These are phyloP conservation scores for Aphodius sticticus DNA, from an alignment of 2,888 invertebrate species.

Conservation along the genomic window DNA sequence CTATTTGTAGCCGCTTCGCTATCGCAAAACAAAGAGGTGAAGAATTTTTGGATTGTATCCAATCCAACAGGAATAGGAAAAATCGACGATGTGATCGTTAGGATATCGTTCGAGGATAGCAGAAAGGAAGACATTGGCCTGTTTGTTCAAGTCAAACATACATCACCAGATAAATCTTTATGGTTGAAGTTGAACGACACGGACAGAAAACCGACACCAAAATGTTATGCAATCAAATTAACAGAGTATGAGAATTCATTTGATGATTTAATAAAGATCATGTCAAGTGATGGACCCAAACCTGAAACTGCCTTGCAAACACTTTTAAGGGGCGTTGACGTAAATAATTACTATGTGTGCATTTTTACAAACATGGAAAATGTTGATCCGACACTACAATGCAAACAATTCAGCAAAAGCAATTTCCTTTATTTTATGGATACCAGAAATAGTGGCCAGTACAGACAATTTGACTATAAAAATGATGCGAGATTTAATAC, in stretches of 20 bases:
- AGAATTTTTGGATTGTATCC: not conserved
- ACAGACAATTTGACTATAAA: not conserved
- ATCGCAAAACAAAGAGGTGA: not conserved
- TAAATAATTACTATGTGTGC: not conserved
- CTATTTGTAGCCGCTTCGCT: not conserved
- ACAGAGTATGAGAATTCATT: too few species aligned
- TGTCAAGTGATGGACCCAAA: too few species aligned
- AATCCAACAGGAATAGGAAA: not conserved
- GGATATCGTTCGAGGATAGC: not conserved
- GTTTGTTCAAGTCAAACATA: not conserved
- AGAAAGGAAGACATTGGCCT: not conserved
- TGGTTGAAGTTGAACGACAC: not conserved
- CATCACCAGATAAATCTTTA: not conserved
- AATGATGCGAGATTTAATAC: not conserved
- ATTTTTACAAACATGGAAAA: not conserved
- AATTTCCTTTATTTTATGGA: not conserved
- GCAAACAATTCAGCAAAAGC: not conserved
- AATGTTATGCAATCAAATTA: not conserved
- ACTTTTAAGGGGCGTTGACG: not conserved
- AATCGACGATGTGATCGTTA: not conserved
- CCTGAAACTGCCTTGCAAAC: not conserved
- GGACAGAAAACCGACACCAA: not conserved
- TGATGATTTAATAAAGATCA: too few species aligned
- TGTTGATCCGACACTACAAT: not conserved
- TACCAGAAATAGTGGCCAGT: not conserved